Evolutionary conservation across 64 coral and sea anemone genomes (phyloP).

Genomic region (Orbicella faveolata): DNA sequence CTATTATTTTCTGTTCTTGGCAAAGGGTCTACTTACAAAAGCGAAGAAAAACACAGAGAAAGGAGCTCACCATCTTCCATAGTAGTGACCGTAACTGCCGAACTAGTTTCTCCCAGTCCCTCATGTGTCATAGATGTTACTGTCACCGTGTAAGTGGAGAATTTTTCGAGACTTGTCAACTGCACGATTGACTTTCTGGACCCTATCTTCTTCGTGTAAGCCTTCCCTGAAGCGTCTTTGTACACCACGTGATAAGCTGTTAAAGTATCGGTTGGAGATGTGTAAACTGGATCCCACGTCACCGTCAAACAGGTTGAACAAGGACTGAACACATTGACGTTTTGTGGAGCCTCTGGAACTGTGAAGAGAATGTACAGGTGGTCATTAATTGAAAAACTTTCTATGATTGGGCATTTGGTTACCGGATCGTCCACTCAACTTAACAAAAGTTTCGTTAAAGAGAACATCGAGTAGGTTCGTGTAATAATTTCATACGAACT

Average conservation of each 20-base stretch:
- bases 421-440: too few relatives aligned
- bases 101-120: conserved; percentile 38
- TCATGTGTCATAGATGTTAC: conserved; percentile 34
- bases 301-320: conserved; percentile 60
- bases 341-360: conserved; percentile 51
- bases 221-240: not conserved
- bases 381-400: not conserved
- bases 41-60: too few relatives aligned
- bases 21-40: too few relatives aligned
- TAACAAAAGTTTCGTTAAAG: too few relatives aligned
- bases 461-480: too few relatives aligned
- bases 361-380: not conserved
- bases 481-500: too few relatives aligned
- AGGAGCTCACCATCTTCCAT: conserved; percentile 44
- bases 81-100: conserved; percentile 15
- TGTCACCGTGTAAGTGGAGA: conserved; percentile 33
- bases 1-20: too few relatives aligned
- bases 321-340: conserved; percentile 28
- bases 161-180: conserved; percentile 26
- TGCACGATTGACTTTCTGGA: not conserved
- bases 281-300: conserved; percentile 47
- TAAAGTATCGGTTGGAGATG: not conserved
- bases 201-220: conserved; percentile 9
- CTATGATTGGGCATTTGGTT: too few relatives aligned
- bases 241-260: conserved; percentile 42